Evolutionary conservation across 2,797 vertebrate species (phyloP).

Genomic region (Melanotaenia nigrans): DNA sequence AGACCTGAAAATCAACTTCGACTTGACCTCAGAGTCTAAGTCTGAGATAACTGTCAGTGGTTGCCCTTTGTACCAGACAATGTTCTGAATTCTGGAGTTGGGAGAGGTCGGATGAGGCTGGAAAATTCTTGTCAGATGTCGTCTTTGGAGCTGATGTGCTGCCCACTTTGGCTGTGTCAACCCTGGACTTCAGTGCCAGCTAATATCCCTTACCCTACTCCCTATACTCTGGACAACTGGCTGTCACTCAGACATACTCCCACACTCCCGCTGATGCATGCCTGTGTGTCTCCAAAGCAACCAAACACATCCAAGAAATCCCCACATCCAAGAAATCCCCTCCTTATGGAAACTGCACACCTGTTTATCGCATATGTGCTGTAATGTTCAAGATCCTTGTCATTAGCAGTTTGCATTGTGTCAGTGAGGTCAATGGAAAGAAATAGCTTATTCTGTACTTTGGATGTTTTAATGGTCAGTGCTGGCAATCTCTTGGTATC

Average conservation of each 20-base stretch:
- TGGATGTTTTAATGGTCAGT: constrained; percentile 7
- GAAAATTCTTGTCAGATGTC: constrained; percentile 16
- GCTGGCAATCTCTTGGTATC: constrained; percentile 24
- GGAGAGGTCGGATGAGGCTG: constrained; percentile 41
- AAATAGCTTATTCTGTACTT: constrained; percentile 4
- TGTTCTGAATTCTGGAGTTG: constrained; percentile 33
- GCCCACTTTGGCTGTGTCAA: constrained; percentile 42
- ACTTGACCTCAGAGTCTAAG: constrained; percentile 3
- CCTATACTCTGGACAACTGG: constrained; percentile 60
- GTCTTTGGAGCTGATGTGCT: constrained; percentile 24
- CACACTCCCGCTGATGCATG: constrained; percentile 16
- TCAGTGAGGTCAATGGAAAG: constrained; percentile 16
- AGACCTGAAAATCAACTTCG: neutral
- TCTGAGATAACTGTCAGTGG: neutral
- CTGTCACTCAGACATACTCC: constrained; percentile 32
- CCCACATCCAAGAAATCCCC: constrained; percentile 34
- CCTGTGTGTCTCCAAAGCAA: constrained; percentile 52
- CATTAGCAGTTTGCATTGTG: neutral
- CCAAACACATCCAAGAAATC: constrained; percentile 52
- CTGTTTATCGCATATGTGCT: constrained; percentile 26
- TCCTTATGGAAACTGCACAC: constrained; percentile 43
- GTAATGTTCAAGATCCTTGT: neutral
- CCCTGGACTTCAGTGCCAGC: constrained; percentile 36
- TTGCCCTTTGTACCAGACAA: constrained; percentile 11
- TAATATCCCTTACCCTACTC: constrained; percentile 41